Evolutionary conservation across 2,888 invertebrate genomes (phyloP), one percentile per base, ranked within the genome.

Genomic region (Cerceris ruficornis): DNA sequence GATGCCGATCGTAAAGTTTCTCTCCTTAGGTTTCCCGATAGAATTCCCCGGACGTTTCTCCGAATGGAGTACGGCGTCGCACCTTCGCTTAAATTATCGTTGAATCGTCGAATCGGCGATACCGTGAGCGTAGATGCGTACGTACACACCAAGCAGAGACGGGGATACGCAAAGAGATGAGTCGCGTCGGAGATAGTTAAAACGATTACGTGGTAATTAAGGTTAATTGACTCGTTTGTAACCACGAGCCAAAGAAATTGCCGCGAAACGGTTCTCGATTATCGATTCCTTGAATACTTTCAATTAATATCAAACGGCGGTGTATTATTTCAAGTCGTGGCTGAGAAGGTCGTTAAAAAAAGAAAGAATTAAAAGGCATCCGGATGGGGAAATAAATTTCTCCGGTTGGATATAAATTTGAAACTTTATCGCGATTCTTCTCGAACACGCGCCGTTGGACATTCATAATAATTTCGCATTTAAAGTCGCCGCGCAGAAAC

Each of bases 171-270:
- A 57, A 28, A 28, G 28, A 28, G 62, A 82, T 69, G 81, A 81
- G 60, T 70, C 74, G 67, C 69, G 55, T 62, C 75, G 68, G 67
- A 64, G 69, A 75, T 77, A 77, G 67, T 82, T 77, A 73, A 87
- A 75, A 81, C 77, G 79, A 86, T 87, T 83, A 84, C 76, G 76
- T 75, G 68, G 78, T 75, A 87, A 86, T 87, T 87, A 86, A 81
- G 84, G 70, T 82, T 85, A 81, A 86, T 87, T 82, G 77, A 78
- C 75, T 75, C 75, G 80, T 86, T 77, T 75, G 76, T 74, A 75
- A 75, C 41, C 43, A 60, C 68, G 66, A 49, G 59, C 52, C 57
- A 59, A 60, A 52, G 61, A 62, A 65, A 61, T 28, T 65, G 77
- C 65, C 66, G 59, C 57, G 64, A 59, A 72, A 81, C 59, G 54